Evolutionary conservation across 1,140 invertebrate genomes (phyloP), one percentile per base, ranked within the genome.

Genomic region (Solenopsis invicta): DNA sequence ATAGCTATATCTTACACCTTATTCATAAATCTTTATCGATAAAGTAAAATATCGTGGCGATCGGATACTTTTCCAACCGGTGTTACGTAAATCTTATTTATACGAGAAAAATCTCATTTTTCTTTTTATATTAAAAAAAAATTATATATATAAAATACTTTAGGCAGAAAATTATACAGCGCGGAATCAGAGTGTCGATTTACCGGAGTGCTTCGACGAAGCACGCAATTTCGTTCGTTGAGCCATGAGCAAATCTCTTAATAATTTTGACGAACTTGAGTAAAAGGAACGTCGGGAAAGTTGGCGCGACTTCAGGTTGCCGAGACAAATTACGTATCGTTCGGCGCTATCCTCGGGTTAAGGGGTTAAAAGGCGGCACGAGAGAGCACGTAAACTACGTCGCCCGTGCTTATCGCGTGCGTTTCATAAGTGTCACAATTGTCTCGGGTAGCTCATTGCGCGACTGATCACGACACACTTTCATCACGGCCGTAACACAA

Each of bases 401-500:
- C 34, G 67, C 48, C 52, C 29, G 45, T 37, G 52, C 24, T 74
- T 82, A 74, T 64, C 61, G 69, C 48, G 61, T 69, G 59, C n/a
- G 34, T 62, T 66, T 66, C 24, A 21, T 50, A 76, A 85, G 71
- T 76, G 80, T 82, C 59, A 87, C 84, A 85, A 86, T 80, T 86
- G 84, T 80, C 74, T 86, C 67, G 54, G 45, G 29, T 67, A 37
- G 29, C 75, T 76, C 75, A 64, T 81, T 88, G 85, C 75, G 52
- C 77, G 72, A 61, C 71, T 61, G 66, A 80, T 89, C 86, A 87
- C 80, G 88, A 78, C 88, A 89, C 59, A 88, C 86, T 87, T 89
- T 88, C 78, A 64, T 87, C 86, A 85, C 74, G 88, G 62, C 37
- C 56, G 62, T 45, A 45, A 41, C 56, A 54, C 52, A 45, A 41